Base-by-base conservation (phyloP, 2,797 vertebrate genomes). In the Brachyrhaphis roseni region DNA sequence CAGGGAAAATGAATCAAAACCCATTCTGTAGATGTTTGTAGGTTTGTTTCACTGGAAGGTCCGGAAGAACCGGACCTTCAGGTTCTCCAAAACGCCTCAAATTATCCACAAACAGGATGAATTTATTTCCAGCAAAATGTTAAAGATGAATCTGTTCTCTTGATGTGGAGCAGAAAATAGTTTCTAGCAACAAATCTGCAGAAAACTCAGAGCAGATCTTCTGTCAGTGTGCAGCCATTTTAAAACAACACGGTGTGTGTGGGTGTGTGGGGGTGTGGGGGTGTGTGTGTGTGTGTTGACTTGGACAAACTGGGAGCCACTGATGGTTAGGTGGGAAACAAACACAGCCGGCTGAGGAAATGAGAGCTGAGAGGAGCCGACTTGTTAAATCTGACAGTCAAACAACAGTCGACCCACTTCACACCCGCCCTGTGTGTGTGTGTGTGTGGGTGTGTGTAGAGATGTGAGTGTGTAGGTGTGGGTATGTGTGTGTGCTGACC, bases 311-410 rank as follows among this genome's bases (percentile, higher is more conserved):
- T 1, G 2, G 7, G 34, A 75, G 79, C 78, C 80, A 82, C 88
- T 84, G 59, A 78, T 88, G 72, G 2, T 20, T 83, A 71, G 8
- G 78, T 53, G 68, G 34, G 59, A 86, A 84, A 86, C 86, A 87
- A 93, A 91, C 55, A 88, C 86, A 90, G 84, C 83, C 31, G 75
- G 76, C 49, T 0, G n/a, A 87, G 90, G 91, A 90, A 91, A 93
- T 73, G 88, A 91, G 81, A 84, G 31, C 2, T 26, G 83, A 86
- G 79, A 76, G 82, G 47, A 80, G n/a, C 74, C 31, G 86, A 87
- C 85, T 82, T 89, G 91, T 90, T 85, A 88, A 90, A 91, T 89
- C 79, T 92, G 81, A 89, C 92, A 90, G 88, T 80, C 86, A 92
- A 89, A 92, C 87, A 87, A 78, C 84, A 87, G 12, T 82, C 43